phyloP scores from a whole-genome alignment of 2,113 vertebrate genomes.

The Bos javanicus region DNA sequence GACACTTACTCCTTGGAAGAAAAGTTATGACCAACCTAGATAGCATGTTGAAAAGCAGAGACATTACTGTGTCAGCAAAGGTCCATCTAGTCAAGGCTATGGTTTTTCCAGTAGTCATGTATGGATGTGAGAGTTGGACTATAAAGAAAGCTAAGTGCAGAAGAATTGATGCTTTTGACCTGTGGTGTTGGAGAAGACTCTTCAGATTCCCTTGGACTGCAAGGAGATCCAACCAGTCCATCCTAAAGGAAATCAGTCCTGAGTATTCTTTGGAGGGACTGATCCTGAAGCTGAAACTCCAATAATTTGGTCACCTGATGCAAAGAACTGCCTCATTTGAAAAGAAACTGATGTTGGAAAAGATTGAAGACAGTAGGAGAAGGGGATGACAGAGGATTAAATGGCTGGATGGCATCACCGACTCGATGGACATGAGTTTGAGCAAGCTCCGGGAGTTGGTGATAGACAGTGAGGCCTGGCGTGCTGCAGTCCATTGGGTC shows the following conservation, averaged over 20 bases:
- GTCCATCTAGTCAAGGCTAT: background rate
- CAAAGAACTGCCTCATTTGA: background rate
- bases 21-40: background rate
- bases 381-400: background rate
- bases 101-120: background rate
- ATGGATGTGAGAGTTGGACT: background rate
- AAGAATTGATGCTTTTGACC: background rate
- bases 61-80: background rate
- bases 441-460: background rate
- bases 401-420: background rate
- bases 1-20: background rate
- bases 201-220: background rate
- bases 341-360: background rate
- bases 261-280: background rate
- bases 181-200: background rate
- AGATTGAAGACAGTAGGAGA: background rate
- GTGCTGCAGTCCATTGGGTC: background rate
- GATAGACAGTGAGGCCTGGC: background rate
- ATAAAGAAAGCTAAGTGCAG: fast-evolving
- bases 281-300: background rate
- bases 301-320: background rate
- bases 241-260: background rate
- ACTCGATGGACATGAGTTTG: background rate
- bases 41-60: background rate
- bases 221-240: background rate